phyloP scores from a whole-genome alignment of 2,113 vertebrate species.

The Isurus oxyrinchus region DNA sequence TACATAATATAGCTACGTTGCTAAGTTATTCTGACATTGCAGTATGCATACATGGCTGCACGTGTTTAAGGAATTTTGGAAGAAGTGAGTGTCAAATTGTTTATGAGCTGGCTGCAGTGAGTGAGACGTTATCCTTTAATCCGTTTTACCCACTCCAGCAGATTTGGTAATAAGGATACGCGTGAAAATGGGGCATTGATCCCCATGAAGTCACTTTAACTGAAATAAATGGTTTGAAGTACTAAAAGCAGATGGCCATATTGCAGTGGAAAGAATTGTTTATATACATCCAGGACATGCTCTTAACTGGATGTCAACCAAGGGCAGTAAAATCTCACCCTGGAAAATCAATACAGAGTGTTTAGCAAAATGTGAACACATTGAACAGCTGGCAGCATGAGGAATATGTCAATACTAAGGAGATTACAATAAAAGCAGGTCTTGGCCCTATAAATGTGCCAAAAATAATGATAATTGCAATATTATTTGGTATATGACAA shows the following conservation, averaged over 20 bases:
- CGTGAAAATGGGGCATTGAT: not conserved
- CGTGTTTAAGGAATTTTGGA: not conserved
- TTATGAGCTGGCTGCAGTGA: conserved; percentile 2
- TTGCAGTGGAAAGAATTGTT: not conserved
- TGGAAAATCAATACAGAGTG: conserved; percentile 7
- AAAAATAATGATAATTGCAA: not conserved
- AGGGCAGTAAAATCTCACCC: conserved; percentile 28
- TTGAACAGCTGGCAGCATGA: not conserved
- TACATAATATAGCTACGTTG: not conserved
- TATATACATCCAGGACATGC: conserved; percentile 18
- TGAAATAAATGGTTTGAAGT: conserved; percentile 15
- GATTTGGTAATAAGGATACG: not conserved
- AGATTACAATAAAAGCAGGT: conserved; percentile 1
- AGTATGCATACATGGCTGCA: not conserved
- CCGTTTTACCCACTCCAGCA: conserved; percentile 16
- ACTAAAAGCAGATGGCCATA: conserved; percentile 4
- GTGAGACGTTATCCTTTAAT: not conserved
- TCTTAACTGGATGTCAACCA: conserved; percentile 25
- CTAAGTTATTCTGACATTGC: conserved; percentile 7
- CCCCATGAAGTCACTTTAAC: conserved; percentile 17
- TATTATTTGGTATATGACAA: not conserved
- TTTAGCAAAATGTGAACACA: conserved; percentile 2
- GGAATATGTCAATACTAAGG: conserved; percentile 1
- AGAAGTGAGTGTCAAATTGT: not conserved
- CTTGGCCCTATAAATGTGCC: not conserved